These are phyloP conservation scores for Oryzias javanicus DNA, from an alignment of 2,113 vertebrate species.

Conservation along the genomic window DNA sequence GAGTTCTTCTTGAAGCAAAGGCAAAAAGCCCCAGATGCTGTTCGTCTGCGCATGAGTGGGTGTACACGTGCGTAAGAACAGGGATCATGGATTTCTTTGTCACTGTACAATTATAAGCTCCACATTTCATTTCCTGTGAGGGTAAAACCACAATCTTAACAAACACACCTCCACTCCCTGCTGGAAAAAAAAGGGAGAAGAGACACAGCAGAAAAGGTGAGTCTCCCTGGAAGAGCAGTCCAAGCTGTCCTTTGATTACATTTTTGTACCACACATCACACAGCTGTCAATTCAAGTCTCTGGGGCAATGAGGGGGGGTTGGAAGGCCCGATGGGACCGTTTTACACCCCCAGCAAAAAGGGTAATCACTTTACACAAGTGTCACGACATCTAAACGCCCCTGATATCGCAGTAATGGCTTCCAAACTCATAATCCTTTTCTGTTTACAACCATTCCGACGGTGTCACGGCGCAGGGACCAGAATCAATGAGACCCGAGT, in stretches of 20 bases:
- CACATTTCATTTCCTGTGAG: constrained; percentile 42
- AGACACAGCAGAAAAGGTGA: neutral
- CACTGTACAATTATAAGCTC: constrained; percentile 13
- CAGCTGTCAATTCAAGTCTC: constrained; percentile 33
- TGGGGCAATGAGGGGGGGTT: neutral
- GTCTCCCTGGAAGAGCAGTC: neutral
- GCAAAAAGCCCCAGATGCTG: constrained; percentile 37
- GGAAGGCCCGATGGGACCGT: constrained; percentile 38
- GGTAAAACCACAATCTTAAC: constrained; percentile 25
- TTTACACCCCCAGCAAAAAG: constrained; percentile 22
- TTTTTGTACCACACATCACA: constrained; percentile 24
- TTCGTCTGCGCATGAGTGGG: constrained; percentile 49
- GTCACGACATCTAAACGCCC: constrained; percentile 45
- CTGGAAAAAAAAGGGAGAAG: constrained; percentile 12
- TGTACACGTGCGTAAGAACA: constrained; percentile 43
- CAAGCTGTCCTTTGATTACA: neutral
- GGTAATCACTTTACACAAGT: constrained; percentile 62
- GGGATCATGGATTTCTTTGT: constrained; percentile 43
- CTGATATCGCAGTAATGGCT: constrained; percentile 50
- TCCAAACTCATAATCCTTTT: constrained; percentile 46
- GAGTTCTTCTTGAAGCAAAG: constrained; percentile 38
- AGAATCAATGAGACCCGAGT: constrained; percentile 65
- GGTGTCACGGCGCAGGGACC: constrained; percentile 38
- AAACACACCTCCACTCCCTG: constrained; percentile 29
- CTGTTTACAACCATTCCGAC: constrained; percentile 40